Base-by-base conservation (phyloP, 2,113 vertebrate species). In the Piaya cayana region DNA sequence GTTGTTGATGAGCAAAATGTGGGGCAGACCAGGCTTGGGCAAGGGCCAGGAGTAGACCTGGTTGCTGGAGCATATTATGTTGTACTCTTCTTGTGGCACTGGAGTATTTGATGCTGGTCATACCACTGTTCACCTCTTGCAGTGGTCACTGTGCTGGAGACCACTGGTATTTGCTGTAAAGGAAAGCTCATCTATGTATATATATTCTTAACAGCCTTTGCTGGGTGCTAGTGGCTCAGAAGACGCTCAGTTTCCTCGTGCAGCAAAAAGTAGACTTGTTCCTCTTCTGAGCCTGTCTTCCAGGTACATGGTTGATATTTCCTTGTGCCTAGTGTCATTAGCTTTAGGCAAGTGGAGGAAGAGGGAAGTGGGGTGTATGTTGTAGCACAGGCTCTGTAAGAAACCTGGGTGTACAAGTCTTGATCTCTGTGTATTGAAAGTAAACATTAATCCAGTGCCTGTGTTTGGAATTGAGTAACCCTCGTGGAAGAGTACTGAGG, bases 41-140 rank as follows among this genome's bases (percentile, higher is more conserved):
- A 11, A 56, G 58, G 53, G 65, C 7, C 21, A 13, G 56, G 25
- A 26, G 60, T 22, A 34, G 53, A 5, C 6, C n/a, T 12, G 49
- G 7, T n/a, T 1, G 5, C 45, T 42, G 65, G 43, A 36, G 2
- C 5, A 45, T 74, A 29, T 20, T 23, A 11, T 18, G 27, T 0
- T 6, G 39, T 17, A 43, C 2, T 64, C 39, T 62, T 14, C 39
- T 39, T 0, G 0, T 47, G 72, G 13, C 39, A 3, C 49, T 2
- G 32, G 74, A 50, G 37, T 0, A 15, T 17, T 21, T 68, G 49
- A 17, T 56, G 16, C 25, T 67, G n/a, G 30, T n/a, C 1, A 1
- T 62, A n/a, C 16, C 42, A 15, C 18, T 60, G 55, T 37, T 9
- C 1, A 50, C 23, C 6, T 83, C 55, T 36, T 29, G 23, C 34